phyloP scores from a whole-genome alignment of 2,888 invertebrate species.

The Archips crataeganus region DNA sequence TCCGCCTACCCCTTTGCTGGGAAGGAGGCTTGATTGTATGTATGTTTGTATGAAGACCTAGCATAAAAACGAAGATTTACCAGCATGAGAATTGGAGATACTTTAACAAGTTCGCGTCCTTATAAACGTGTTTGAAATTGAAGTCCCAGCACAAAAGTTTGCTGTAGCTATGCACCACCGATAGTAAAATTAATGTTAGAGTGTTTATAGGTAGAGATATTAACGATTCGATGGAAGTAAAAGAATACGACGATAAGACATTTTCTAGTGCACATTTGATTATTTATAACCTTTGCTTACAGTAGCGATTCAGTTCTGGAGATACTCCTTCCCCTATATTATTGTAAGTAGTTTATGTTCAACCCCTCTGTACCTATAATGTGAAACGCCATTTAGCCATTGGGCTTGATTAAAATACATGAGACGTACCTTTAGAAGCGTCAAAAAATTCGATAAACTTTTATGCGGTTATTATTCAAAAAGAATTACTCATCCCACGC shows the following conservation, averaged over 20 bases:
- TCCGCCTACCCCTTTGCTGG: too few relatives aligned
- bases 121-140: too few relatives aligned
- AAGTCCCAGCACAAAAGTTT: too few relatives aligned
- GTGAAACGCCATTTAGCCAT: conserved; percentile 18
- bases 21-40: too few relatives aligned
- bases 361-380: not conserved
- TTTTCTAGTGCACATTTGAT: not conserved
- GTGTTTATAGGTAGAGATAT: not conserved
- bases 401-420: conserved; percentile 40
- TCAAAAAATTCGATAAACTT: conserved; percentile 50
- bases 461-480: conserved; percentile 51
- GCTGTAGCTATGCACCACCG: not conserved
- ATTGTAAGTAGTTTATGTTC: conserved; percentile 8
- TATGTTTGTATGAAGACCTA: too few relatives aligned
- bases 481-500: conserved; percentile 48
- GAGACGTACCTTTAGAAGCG: conserved; percentile 29
- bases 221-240: too few relatives aligned
- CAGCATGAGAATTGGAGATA: too few relatives aligned
- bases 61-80: too few relatives aligned
- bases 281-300: not conserved
- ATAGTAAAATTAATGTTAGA: not conserved
- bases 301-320: not conserved
- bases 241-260: too few relatives aligned
- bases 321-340: not conserved
- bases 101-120: too few relatives aligned